Percentiles rank a stretch among this genome's conserved stretches.
These are phyloP conservation scores for Bradypodion pumilum DNA, from an alignment of 2,797 vertebrate species.

Conservation along the genomic window DNA sequence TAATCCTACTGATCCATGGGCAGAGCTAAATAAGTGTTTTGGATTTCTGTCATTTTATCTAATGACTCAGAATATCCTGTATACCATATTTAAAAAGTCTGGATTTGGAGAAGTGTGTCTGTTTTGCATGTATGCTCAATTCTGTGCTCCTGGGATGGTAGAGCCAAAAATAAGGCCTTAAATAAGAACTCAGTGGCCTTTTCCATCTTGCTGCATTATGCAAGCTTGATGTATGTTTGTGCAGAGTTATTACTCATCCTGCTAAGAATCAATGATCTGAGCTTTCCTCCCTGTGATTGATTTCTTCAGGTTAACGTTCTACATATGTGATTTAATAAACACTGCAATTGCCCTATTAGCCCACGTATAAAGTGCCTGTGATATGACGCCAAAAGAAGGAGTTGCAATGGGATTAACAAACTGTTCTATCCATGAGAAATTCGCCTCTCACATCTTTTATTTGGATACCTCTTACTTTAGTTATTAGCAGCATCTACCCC, in stretches of 20 bases:
- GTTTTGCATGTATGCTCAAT: slow-evolving; percentile 57
- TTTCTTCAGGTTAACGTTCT: slow-evolving; percentile 75
- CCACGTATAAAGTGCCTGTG: slow-evolving; percentile 10
- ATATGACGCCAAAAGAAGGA: not conserved
- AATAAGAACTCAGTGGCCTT: slow-evolving; percentile 84
- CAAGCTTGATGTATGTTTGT: slow-evolving; percentile 79
- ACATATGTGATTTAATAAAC: slow-evolving; percentile 76
- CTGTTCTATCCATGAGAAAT: slow-evolving; percentile 26
- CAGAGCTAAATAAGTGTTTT: not conserved
- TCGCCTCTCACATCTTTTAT: not conserved
- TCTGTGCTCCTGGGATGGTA: slow-evolving; percentile 58
- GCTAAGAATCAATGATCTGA: slow-evolving; percentile 81
- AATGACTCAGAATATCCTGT: slow-evolving; percentile 56
- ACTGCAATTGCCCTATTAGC: slow-evolving; percentile 62
- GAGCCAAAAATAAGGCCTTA: slow-evolving; percentile 80
- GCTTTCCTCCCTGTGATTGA: slow-evolving; percentile 79
- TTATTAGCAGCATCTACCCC: not conserved
- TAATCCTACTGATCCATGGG: not conserved
- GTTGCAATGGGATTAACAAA: slow-evolving; percentile 18
- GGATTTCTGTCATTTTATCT: slow-evolving; percentile 49
- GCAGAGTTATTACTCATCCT: slow-evolving; percentile 82
- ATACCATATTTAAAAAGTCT: slow-evolving; percentile 54
- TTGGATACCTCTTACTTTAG: slow-evolving; percentile 22
- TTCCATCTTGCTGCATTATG: slow-evolving; percentile 79
- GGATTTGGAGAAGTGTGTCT: slow-evolving; percentile 45